Conservation (phyloP, 2,888 invertebrate genomes). For the Cancer borealis region DNA sequence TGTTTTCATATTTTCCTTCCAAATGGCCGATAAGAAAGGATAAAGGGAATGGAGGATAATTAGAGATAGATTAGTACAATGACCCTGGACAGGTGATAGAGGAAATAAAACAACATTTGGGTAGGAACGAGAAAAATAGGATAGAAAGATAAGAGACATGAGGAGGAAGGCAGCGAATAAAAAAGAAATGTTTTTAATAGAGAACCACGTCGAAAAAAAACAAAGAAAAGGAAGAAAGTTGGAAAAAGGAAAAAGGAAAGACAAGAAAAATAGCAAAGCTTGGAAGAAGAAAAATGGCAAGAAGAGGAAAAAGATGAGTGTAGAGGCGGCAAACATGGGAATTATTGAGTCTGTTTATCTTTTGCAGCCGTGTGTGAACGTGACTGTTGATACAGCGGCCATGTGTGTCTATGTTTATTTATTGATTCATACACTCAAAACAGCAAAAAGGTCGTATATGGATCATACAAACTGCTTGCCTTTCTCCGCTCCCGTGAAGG, state of each 20-base stretch:
- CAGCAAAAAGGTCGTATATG: not conserved
- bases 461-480: not conserved
- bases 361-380: not conserved
- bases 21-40: not conserved
- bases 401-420: constrained; percentile 3
- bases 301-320: not conserved
- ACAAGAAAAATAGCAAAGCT: too few species aligned
- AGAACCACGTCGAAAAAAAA: not conserved
- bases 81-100: not conserved
- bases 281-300: not conserved
- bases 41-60: not conserved
- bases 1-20: not conserved
- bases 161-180: not conserved
- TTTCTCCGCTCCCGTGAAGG: not conserved
- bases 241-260: too few species aligned
- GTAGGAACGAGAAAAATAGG: not conserved
- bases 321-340: constrained; percentile 10
- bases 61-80: not conserved
- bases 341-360: constrained; percentile 6
- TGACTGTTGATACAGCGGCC: constrained; percentile 15
- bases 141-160: not conserved
- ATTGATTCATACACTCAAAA: not conserved
- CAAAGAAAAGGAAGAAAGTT: too few species aligned
- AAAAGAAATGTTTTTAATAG: not conserved
- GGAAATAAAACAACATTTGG: not conserved